Evolutionary conservation across 2,113 vertebrate genomes (phyloP).

Genomic region (Oryzias woworae): DNA sequence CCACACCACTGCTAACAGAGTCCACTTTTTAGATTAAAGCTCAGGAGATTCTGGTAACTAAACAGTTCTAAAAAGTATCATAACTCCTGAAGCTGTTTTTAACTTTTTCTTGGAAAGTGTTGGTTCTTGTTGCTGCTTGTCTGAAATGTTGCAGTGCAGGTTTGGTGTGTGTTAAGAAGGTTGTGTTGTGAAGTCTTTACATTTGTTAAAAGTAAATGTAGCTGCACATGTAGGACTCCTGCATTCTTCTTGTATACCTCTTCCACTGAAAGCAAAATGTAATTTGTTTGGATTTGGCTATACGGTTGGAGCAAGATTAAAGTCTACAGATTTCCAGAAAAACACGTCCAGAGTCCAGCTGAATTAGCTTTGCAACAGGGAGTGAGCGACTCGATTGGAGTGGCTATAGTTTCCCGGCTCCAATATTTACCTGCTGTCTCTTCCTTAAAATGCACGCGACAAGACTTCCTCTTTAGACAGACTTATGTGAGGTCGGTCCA

Average conservation of each 20-base stretch:
- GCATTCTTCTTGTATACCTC: not conserved
- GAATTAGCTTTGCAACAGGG: constrained; percentile 50
- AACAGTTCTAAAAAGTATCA: constrained; percentile 6
- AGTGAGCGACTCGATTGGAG: constrained; percentile 52
- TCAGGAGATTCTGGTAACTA: not conserved
- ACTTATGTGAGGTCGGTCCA: constrained; percentile 1
- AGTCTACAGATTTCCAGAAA: constrained; percentile 62
- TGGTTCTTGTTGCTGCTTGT: constrained; percentile 42
- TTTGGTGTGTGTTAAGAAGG: constrained; percentile 28
- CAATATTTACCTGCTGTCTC: constrained; percentile 58
- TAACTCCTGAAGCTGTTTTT: constrained; percentile 20
- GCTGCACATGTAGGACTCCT: constrained; percentile 15
- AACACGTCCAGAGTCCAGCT: constrained; percentile 39
- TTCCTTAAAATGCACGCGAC: constrained; percentile 26
- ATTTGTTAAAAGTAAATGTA: not conserved
- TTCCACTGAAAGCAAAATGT: not conserved
- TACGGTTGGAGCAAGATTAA: constrained; percentile 71
- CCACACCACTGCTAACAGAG: not conserved
- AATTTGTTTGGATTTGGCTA: constrained; percentile 51
- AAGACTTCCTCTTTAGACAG: not conserved
- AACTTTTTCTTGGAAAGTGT: constrained; percentile 21
- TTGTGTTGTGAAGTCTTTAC: not conserved
- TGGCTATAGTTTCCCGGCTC: constrained; percentile 52
- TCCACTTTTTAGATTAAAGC: constrained; percentile 1
- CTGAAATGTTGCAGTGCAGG: constrained; percentile 45